Conservation (phyloP, 2,888 invertebrate genomes). For the Dolomedes plantarius region DNA sequence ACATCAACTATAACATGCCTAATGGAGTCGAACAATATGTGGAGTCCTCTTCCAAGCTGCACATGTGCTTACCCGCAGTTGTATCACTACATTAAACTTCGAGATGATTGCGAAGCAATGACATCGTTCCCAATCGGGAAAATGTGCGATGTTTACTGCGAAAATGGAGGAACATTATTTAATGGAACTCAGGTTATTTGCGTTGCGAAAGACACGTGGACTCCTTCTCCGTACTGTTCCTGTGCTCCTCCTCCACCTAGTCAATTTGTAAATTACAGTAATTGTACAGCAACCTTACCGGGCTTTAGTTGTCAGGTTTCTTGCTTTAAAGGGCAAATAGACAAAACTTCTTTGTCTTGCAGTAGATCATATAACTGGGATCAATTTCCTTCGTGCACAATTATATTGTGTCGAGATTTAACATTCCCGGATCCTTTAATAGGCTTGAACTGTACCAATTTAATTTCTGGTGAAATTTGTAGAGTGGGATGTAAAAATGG, state of each 20-base stretch:
- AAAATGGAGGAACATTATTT: not conserved
- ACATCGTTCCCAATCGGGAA: not conserved
- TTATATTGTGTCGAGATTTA: not conserved
- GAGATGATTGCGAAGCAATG: not conserved
- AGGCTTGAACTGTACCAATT: not conserved
- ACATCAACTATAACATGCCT: not conserved
- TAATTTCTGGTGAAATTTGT: conserved; percentile 1
- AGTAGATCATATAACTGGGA: not conserved
- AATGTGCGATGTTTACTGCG: not conserved
- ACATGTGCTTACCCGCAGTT: not conserved
- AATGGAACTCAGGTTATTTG: not conserved
- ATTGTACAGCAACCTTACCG: not conserved
- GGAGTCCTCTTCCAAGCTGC: not conserved
- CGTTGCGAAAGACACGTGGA: not conserved
- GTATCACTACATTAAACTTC: not conserved
- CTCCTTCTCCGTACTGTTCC: not conserved
- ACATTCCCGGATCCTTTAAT: not conserved
- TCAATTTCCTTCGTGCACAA: not conserved
- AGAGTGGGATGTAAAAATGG: conserved; percentile 9
- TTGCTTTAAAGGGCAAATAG: not conserved
- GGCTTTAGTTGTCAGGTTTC: not conserved
- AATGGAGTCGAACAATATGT: not conserved
- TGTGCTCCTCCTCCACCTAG: not conserved
- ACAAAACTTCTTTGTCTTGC: not conserved
- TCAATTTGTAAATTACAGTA: not conserved